phyloP scores from a whole-genome alignment of 2,797 vertebrate genomes.

The Gadopsis bispinosus region DNA sequence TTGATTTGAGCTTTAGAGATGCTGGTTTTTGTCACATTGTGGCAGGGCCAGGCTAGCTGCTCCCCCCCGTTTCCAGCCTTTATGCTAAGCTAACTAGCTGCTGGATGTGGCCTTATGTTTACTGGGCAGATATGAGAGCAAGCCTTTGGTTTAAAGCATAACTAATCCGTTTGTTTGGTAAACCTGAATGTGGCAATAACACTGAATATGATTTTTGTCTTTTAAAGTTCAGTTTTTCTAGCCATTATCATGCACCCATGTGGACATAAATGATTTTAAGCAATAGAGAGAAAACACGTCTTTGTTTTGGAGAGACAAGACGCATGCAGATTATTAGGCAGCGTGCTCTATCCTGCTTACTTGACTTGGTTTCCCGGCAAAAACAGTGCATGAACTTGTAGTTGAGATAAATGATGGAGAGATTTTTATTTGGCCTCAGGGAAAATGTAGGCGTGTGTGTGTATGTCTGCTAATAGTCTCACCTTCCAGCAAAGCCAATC shows the following conservation, averaged over 20 bases:
- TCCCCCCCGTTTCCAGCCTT: neutral
- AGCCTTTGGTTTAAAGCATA: slow-evolving; percentile 1
- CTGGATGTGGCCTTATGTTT: neutral
- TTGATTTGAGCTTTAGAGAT: neutral
- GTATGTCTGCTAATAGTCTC: slow-evolving; percentile 22
- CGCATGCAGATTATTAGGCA: neutral
- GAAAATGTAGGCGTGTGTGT: slow-evolving; percentile 30
- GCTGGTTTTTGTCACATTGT: neutral
- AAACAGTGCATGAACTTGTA: slow-evolving; percentile 36
- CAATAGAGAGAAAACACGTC: neutral
- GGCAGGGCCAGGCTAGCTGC: neutral
- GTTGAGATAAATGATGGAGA: slow-evolving; percentile 33
- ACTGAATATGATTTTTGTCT: neutral
- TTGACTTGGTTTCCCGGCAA: slow-evolving; percentile 16
- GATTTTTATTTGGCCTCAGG: slow-evolving; percentile 49
- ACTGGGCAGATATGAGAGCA: neutral
- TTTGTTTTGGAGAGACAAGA: slow-evolving; percentile 3
- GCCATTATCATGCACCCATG: neutral
- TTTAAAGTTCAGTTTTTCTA: neutral
- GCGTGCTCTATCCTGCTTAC: slow-evolving; percentile 17
- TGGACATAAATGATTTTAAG: neutral
- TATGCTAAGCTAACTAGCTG: neutral
- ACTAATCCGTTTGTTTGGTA: neutral
- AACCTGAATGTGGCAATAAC: neutral
- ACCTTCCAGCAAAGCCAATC: slow-evolving; percentile 26